Conservation (phyloP, 2,888 invertebrate genomes). For the Agrotis segetum region DNA sequence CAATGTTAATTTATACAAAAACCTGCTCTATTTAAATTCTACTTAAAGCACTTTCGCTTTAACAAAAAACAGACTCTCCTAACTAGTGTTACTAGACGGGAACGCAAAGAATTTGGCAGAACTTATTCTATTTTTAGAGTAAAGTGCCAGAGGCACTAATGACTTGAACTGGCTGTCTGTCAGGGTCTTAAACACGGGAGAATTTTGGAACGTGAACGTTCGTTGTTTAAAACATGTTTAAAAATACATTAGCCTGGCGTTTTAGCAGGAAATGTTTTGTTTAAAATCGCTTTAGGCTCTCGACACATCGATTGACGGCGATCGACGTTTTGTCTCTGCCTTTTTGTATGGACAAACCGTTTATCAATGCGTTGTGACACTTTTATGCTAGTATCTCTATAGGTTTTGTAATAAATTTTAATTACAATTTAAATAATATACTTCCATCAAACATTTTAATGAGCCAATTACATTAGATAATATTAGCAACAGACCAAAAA, state of each 20-base stretch:
- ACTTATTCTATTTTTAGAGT: constrained; percentile 51
- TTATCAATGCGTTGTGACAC: too few species aligned
- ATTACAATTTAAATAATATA: too few species aligned
- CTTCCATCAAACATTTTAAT: too few species aligned
- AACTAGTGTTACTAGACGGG: constrained; percentile 33
- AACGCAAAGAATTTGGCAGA: constrained; percentile 52
- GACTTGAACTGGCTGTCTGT: constrained; percentile 47
- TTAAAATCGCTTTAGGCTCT: too few species aligned
- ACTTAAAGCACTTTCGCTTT: constrained; percentile 14
- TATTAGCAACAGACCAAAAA: not conserved
- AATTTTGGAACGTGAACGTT: constrained; percentile 30
- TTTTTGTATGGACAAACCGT: too few species aligned
- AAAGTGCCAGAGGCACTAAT: constrained; percentile 54
- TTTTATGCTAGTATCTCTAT: too few species aligned
- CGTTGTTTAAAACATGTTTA: constrained; percentile 19
- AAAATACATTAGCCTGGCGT: constrained; percentile 12
- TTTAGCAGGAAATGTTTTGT: not conserved
- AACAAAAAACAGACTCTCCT: constrained; percentile 13
- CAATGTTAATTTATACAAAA: not conserved
- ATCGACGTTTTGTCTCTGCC: too few species aligned
- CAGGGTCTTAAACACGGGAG: constrained; percentile 23
- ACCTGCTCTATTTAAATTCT: constrained; percentile 6
- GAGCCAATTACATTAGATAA: not conserved
- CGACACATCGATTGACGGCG: too few species aligned
- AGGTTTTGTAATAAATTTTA: too few species aligned